phyloP scores from a whole-genome alignment of 2,888 invertebrate genomes.

The Drosophila tripunctata region DNA sequence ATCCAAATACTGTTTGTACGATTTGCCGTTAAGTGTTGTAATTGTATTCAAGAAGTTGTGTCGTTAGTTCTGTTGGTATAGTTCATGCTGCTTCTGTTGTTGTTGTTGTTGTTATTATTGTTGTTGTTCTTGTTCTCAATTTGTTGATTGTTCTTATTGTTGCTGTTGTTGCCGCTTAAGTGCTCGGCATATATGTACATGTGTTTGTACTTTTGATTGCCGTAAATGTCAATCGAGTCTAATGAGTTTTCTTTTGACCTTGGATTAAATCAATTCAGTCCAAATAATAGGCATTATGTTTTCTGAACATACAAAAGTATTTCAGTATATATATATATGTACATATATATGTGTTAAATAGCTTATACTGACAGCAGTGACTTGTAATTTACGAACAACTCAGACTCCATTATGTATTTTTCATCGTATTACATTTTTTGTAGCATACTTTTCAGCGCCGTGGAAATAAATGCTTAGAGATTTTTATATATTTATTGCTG shows the following conservation, averaged over 20 bases:
- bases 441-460: background rate
- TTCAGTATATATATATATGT: too few relatives aligned
- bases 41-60: constrained; percentile 65
- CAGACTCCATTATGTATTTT: too few relatives aligned
- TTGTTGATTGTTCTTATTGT: constrained; percentile 31
- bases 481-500: background rate
- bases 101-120: constrained; percentile 17
- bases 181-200: constrained; percentile 24
- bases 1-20: constrained; percentile 11
- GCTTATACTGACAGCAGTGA: background rate
- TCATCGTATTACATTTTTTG: background rate
- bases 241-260: constrained; percentile 60
- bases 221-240: constrained; percentile 57
- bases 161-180: constrained; percentile 22
- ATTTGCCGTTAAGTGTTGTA: constrained; percentile 51
- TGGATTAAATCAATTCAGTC: constrained; percentile 41
- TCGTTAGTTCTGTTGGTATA: constrained; percentile 39
- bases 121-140: constrained; percentile 17
- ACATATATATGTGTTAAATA: background rate
- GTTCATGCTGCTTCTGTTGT: constrained; percentile 22
- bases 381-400: too few relatives aligned
- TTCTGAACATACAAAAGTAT: too few relatives aligned
- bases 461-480: too few relatives aligned
- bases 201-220: constrained; percentile 46
- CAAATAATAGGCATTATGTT: background rate